A percentile compares a stretch with the other conserved stretches of the same genome.
Evolutionary conservation across 1,140 invertebrate genomes (phyloP).

Genomic region (Drosophila carrolli): DNA sequence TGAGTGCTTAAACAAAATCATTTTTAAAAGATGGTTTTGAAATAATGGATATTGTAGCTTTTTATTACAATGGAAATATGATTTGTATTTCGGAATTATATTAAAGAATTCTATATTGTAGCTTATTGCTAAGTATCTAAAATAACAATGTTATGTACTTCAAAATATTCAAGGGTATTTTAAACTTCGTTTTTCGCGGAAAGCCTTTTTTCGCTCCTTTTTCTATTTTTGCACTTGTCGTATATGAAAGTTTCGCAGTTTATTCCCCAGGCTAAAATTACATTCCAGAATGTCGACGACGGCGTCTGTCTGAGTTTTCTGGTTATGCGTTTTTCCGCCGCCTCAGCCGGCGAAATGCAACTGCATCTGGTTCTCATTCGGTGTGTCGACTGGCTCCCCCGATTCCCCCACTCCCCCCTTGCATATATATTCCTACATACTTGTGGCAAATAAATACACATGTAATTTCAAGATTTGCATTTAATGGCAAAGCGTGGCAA

Average conservation of each 20-base stretch:
- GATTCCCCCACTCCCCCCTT: too few species aligned
- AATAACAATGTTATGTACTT: too few species aligned
- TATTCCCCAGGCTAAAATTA: conserved; percentile 71
- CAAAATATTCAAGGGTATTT: conserved; percentile 9
- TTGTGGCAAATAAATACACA: conserved; percentile 70
- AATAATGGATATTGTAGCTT: too few species aligned
- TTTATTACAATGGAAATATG: too few species aligned
- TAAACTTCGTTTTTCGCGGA: not conserved
- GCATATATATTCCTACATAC: not conserved
- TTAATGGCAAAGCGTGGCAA: conserved; percentile 39
- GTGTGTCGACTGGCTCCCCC: not conserved
- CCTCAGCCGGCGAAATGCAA: conserved; percentile 19
- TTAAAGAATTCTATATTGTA: too few species aligned
- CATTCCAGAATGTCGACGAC: conserved; percentile 73
- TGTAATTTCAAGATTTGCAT: conserved; percentile 76
- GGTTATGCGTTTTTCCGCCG: conserved; percentile 32
- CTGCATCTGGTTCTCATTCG: conserved; percentile 42
- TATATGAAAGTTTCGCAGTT: conserved; percentile 67
- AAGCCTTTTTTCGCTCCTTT: conserved; percentile 5
- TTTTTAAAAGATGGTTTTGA: too few species aligned
- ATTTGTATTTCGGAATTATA: too few species aligned
- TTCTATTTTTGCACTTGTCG: conserved; percentile 45
- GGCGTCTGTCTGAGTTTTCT: conserved; percentile 55
- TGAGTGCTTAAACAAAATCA: too few species aligned
- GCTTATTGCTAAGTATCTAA: too few species aligned